These are phyloP conservation scores for Coccyzus lansbergi DNA, from an alignment of 2,797 vertebrate genomes.

Conservation along the genomic window DNA sequence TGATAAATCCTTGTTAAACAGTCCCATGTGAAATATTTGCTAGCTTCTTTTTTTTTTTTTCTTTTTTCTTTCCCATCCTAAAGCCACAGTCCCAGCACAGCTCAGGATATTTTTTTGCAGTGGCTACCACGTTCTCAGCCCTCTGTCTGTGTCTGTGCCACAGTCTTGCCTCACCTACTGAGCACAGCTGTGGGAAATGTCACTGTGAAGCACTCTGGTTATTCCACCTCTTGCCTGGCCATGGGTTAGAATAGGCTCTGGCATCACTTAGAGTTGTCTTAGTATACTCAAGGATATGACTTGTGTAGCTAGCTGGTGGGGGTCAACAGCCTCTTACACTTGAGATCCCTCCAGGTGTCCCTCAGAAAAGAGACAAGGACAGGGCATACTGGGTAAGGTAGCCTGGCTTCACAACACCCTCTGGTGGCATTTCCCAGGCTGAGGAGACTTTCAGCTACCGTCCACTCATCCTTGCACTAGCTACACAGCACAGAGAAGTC, in stretches of 20 bases:
- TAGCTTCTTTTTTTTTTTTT: background rate
- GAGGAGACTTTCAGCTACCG: background rate
- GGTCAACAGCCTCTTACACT: rapidly evolving
- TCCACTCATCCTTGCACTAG: background rate
- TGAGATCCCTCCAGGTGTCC: background rate
- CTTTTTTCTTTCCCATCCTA: too few relatives aligned
- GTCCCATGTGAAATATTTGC: background rate
- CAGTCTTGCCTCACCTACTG: background rate
- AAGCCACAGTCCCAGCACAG: background rate
- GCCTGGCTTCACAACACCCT: background rate
- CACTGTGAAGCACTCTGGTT: background rate
- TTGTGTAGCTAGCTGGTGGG: background rate
- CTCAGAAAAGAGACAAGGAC: background rate
- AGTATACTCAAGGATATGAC: background rate
- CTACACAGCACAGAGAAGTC: background rate
- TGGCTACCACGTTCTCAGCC: background rate
- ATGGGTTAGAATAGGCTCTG: background rate
- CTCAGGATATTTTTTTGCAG: background rate
- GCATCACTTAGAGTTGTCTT: background rate
- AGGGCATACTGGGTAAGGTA: rapidly evolving
- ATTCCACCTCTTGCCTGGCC: background rate
- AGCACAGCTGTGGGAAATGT: background rate
- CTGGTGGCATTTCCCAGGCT: background rate
- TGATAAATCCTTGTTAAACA: background rate
- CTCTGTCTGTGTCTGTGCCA: background rate